These are phyloP conservation scores for Harpalus rubripes DNA, from an alignment of 2,888 invertebrate genomes.

Conservation along the genomic window DNA sequence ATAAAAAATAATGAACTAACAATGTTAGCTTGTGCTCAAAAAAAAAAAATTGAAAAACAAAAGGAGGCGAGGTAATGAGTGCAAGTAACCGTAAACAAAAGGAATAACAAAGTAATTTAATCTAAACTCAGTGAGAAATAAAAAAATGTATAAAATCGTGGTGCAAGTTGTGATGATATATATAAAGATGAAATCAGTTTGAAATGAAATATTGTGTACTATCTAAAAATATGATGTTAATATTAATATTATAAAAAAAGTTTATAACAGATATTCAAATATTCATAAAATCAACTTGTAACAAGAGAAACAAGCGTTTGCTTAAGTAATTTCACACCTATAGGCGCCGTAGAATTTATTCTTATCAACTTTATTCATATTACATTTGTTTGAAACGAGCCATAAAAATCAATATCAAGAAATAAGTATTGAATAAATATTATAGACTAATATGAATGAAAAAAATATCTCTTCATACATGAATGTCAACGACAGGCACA, in stretches of 20 bases:
- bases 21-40: no score
- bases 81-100: no score
- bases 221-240: not conserved
- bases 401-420: not conserved
- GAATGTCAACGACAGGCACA: constrained; percentile 20
- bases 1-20: no score
- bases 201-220: not conserved
- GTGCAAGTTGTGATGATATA: no score
- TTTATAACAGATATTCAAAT: constrained; percentile 7
- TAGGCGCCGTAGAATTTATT: constrained; percentile 14
- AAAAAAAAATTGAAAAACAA: no score
- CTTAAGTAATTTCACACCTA: constrained; percentile 6
- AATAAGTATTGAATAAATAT: not conserved
- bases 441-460: not conserved
- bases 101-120: no score
- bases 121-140: no score
- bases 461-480: not conserved
- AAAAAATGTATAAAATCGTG: no score
- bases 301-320: not conserved
- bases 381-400: not conserved
- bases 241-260: not conserved
- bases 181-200: not conserved
- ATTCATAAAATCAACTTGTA: constrained; percentile 30
- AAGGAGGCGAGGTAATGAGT: no score
- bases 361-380: not conserved